Base-by-base conservation (phyloP, 2,888 invertebrate species). In the Willowsia nigromaculata region DNA sequence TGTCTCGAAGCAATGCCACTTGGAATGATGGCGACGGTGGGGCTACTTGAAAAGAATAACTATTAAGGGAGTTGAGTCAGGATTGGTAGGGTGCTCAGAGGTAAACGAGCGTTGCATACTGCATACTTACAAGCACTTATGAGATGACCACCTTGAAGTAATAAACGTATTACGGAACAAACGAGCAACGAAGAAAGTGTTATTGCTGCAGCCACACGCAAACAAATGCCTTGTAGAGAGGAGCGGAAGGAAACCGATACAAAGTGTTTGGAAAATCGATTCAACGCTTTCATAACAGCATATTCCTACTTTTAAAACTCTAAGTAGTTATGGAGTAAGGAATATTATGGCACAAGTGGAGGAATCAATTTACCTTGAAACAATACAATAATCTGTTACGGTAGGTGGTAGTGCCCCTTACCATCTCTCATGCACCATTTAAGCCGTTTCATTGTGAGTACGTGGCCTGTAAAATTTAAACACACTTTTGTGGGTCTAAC, bases 81-180 rank as follows among this genome's bases (percentile, higher is more conserved):
- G 11, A 25, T 13, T 68, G 68, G 65, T n/a, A n/a, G 65, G 65
- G 68, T 68, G 22, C 40, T 68, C 13, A 18, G 68, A 68, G 85
- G 40, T 85, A 74, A 85, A 85, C 62, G 85, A 85, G 80, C 85
- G 37, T 80, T 78, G n/a, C 50, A 78, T 68, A 40, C 18, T 22
- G 65, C n/a, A 33, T 62, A 62, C 62, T 47, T 50, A 65, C 7
- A 15, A 59, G 30, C 25, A 62, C 65, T 78, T 78, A 65, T 30
- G 85, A 62, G 80, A 78, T 85, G 85, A 80, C 80, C 85, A 85
- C 85, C 59, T 65, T 56, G 50, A 62, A 4, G 85, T 62, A 76
- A 85, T 85, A 85, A 85, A 85, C 13, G 65, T 50, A 80, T 85
- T 80, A 65, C 59, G 50, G 68, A 33, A 68, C 47, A 76, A 85